Base-by-base conservation (phyloP, 2,113 vertebrate genomes). In the Clinocottus analis region DNA sequence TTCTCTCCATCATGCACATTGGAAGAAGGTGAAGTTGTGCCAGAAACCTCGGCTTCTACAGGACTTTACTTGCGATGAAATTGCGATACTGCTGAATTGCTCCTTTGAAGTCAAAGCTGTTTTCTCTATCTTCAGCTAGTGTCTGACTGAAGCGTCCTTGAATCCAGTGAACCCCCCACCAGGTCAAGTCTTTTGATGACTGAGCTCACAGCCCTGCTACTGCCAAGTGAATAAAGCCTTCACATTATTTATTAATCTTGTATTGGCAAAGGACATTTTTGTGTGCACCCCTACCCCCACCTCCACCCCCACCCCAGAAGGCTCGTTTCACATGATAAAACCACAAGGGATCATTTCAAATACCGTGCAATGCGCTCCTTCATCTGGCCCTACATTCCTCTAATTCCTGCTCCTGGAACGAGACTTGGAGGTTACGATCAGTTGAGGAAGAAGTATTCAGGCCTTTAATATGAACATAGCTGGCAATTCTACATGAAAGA, bases 331-430 rank as follows among this genome's bases (percentile, higher is more conserved):
- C 14, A 7, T 67, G 31, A 13, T 31, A n/a, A 67, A 49, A 49
- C 4, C 6, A n/a, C 23, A 37, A 53, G 23, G 43, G 33, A 70
- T 39, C 0, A 59, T 45, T 12, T 55, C 19, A 41, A 62, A 47
- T 2, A 23, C 10, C 16, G 5, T 33, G 45, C 7, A 33, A 37
- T 39, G 21, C 19, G 29, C 47, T 39, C 37, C 19, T 39, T 31
- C 14, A 47, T 39, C 60, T 39, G 23, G 4, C 23, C 25, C 27
- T 43, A 45, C 77, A 78, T 84, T 81, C 69, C 61, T 80, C 8
- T 66, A 25, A 81, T 71, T 83, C 65, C 43, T 68, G 75, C 16
- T 80, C 47, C 43, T 72, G 72, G 14, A 37, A 41, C 31, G 55
- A 53, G 35, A 43, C 2, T n/a, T 29, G 6, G 5, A 17, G 33